These are phyloP conservation scores for Pogonus chalceus DNA, from an alignment of 1,140 invertebrate genomes.

Conservation along the genomic window DNA sequence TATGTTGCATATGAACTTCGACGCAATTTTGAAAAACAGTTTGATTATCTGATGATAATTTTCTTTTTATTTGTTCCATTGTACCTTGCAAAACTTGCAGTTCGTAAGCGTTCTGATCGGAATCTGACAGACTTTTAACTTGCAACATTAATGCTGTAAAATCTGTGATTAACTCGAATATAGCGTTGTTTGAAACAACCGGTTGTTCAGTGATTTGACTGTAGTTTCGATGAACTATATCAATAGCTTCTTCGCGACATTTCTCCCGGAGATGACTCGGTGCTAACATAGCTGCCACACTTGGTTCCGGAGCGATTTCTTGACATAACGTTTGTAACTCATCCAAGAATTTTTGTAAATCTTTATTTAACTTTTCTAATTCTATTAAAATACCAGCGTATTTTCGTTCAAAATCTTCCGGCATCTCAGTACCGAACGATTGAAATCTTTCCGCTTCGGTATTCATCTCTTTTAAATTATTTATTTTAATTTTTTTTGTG, in stretches of 20 bases:
- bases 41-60: conserved; percentile 66
- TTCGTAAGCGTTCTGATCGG: conserved; percentile 83
- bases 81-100: conserved; percentile 87
- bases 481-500: conserved; percentile 73
- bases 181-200: conserved; percentile 44
- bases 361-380: conserved; percentile 82
- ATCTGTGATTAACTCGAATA: conserved; percentile 74
- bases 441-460: conserved; percentile 78
- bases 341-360: conserved; percentile 75
- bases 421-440: conserved; percentile 64
- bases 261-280: conserved; percentile 79
- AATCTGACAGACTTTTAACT: conserved; percentile 84
- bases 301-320: conserved; percentile 79
- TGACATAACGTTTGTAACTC: conserved; percentile 76
- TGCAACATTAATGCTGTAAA: conserved; percentile 86
- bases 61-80: conserved; percentile 76
- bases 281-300: conserved; percentile 76
- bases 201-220: conserved; percentile 41
- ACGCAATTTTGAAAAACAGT: conserved; percentile 81
- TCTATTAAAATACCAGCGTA: conserved; percentile 86
- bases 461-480: conserved; percentile 78
- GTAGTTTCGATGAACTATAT: conserved; percentile 72
- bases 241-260: conserved; percentile 71
- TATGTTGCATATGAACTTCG: conserved; percentile 86
- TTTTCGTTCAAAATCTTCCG: conserved; percentile 77